Base-by-base conservation (phyloP, 2,797 vertebrate genomes). In the Naso thynnoides region DNA sequence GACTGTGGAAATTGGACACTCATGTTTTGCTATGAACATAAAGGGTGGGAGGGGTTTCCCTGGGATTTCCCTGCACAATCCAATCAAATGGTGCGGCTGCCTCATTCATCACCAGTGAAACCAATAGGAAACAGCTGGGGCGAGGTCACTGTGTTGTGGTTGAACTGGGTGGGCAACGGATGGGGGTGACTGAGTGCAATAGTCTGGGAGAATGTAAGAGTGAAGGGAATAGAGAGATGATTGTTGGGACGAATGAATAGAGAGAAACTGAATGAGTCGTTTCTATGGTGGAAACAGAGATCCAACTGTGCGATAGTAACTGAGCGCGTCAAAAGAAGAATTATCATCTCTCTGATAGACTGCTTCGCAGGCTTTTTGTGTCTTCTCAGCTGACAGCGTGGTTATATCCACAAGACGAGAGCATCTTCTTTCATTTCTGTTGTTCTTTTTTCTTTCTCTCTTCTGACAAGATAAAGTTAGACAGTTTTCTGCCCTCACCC, bases 1-100 rank as follows among this genome's bases (percentile, higher is more conserved):
- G 86, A 91, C 84, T 58, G 76, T 55, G 69, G 91, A 93, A 92
- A 94, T 75, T 29, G 29, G 87, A 95, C 69, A 89, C 89, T 83
- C 11, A n/a, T 87, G 87, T 90, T 92, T 89, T 89, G 74, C 76
- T 86, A 73, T 81, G 64, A 88, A 88, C 85, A 89, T 84, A 85
- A 93, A 89, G 73, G 65, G 45, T 73, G 87, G 92, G 90, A 84
- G 88, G 88, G 74, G 61, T 85, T 88, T 82, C 56, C 79, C 78
- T 0, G 70, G 88, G 91, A 90, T 88, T 92, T 82, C 87, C 92
- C 73, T 38, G 41, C 48, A 78, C 66, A 67, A 82, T 80, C 93
- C 93, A 94, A 94, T 94, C 77, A 85, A 73, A 85, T 31, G 54
- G 44, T 56, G 74, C 3, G 29, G 24, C 39, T 56, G 21, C 54